phyloP scores from a whole-genome alignment of 2,797 vertebrate species.

The Enteromius anoplus region DNA sequence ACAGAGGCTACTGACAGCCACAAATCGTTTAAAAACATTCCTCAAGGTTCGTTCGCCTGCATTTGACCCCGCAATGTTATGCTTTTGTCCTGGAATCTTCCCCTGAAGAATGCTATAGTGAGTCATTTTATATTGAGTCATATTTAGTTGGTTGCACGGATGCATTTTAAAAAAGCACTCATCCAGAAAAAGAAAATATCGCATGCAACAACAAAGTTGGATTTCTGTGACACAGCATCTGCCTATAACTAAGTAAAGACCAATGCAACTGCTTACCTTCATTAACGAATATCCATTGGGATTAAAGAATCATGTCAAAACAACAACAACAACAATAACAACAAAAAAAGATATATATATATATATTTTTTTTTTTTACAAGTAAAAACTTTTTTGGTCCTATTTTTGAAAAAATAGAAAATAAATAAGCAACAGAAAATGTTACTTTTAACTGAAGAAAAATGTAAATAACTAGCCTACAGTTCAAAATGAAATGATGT shows the following conservation, averaged over 20 bases:
- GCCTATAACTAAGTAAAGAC: background rate
- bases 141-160: background rate
- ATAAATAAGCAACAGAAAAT: background rate
- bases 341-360: too few species aligned
- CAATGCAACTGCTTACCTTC: slow-evolving; percentile 19
- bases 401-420: background rate
- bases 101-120: background rate
- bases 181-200: background rate
- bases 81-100: background rate
- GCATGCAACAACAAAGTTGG: slow-evolving; percentile 2
- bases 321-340: too few species aligned
- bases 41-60: slow-evolving; percentile 21
- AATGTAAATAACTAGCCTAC: background rate
- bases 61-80: slow-evolving; percentile 1
- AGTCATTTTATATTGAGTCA: slow-evolving; percentile 4
- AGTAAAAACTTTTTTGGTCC: background rate
- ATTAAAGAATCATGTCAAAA: background rate
- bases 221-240: slow-evolving; percentile 1
- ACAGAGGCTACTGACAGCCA: slow-evolving; percentile 28
- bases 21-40: slow-evolving; percentile 39
- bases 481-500: background rate
- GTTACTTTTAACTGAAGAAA: background rate
- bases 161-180: background rate
- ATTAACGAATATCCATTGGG: background rate
- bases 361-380: background rate